Evolutionary conservation across 2,797 vertebrate species (phyloP).

Genomic region (Melanotaenia pygmaea): DNA sequence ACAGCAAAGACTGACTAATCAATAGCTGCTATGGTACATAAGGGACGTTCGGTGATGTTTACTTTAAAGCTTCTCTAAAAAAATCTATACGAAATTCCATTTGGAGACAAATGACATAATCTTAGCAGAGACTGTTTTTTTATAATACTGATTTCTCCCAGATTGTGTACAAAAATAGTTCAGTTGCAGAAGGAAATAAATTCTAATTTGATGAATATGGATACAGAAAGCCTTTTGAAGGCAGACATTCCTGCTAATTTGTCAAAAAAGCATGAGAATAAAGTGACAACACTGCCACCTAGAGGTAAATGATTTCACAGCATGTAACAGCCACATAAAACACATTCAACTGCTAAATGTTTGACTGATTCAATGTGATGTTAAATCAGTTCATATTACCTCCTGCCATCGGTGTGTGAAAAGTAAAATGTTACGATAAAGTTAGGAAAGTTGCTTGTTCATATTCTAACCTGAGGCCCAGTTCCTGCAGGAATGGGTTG

Average conservation of each 20-base stretch:
- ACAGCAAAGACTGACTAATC: conserved; percentile 3
- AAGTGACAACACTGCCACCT: conserved; percentile 64
- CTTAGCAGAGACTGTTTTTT: background rate
- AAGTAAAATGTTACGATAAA: background rate
- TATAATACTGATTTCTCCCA: background rate
- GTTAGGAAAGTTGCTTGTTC: background rate
- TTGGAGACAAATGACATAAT: conserved; percentile 10
- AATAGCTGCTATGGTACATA: background rate
- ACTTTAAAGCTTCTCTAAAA: background rate
- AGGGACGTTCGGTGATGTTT: background rate
- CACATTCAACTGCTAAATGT: background rate
- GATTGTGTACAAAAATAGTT: background rate
- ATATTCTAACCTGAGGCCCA: conserved; percentile 82
- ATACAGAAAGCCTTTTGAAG: background rate
- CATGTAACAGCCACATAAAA: background rate
- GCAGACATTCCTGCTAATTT: background rate
- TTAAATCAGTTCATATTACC: conserved; percentile 10
- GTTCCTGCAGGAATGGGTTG: conserved; percentile 85
- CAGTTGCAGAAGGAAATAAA: background rate
- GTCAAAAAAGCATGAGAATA: background rate
- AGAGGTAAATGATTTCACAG: conserved; percentile 45
- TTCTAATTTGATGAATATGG: background rate
- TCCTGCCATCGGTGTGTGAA: background rate
- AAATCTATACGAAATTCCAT: background rate
- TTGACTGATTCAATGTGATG: background rate